Conservation (phyloP, 1,140 invertebrate species). For the Acarapis woodi region DNA sequence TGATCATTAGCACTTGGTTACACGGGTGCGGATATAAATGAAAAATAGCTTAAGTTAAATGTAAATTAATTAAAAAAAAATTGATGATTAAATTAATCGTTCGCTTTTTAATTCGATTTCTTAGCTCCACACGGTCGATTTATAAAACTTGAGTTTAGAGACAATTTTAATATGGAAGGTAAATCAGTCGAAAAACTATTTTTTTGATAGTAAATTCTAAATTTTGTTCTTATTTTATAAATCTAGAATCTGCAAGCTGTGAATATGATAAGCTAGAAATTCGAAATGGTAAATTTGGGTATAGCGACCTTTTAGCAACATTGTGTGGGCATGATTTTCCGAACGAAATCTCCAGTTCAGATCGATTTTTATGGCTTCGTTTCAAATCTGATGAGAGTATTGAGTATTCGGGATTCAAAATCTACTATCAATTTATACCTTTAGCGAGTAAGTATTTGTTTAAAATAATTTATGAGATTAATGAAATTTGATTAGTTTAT, state of each 20-base stretch:
- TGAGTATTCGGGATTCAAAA: conserved; percentile 45
- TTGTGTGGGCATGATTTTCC: conserved; percentile 49
- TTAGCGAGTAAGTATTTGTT: conserved; percentile 14
- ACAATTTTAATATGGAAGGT: conserved; percentile 46
- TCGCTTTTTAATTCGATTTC: background rate
- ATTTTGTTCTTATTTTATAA: too few species aligned
- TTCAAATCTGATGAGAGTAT: conserved; percentile 59
- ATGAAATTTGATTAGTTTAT: conserved; percentile 21
- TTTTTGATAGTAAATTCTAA: too few species aligned
- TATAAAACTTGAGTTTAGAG: conserved; percentile 46
- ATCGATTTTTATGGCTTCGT: conserved; percentile 44
- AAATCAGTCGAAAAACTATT: too few species aligned
- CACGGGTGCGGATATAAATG: too few species aligned
- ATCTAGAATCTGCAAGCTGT: conserved; percentile 35
- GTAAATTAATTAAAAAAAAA: too few species aligned
- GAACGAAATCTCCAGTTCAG: conserved; percentile 37
- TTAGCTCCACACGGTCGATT: conserved; percentile 39
- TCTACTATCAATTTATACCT: conserved; percentile 30
- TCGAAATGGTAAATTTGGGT: conserved; percentile 51
- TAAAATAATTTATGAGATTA: too few species aligned
- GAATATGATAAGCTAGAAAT: conserved; percentile 48
- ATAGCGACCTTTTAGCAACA: conserved; percentile 31
- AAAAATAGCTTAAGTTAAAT: too few species aligned
- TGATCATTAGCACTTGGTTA: too few species aligned
- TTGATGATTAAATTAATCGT: background rate